Percentiles rank a stretch among this genome's conserved stretches.
These are phyloP conservation scores for Sparidentex hasta DNA, from an alignment of 2,797 vertebrate species.

Conservation along the genomic window DNA sequence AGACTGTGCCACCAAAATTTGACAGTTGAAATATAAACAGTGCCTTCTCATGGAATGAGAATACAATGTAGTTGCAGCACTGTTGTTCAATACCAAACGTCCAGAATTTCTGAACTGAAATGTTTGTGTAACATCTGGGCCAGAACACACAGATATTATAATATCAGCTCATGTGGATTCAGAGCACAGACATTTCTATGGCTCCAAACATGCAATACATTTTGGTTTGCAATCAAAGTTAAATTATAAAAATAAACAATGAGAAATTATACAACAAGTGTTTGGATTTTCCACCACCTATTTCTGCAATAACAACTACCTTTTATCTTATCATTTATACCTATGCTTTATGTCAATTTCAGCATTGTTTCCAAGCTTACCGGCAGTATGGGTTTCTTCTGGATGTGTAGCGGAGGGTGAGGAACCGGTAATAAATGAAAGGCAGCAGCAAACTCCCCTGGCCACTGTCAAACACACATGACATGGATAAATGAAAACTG, in stretches of 20 bases:
- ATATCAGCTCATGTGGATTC: neutral
- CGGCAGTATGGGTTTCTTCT: constrained; percentile 98
- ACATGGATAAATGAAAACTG: neutral
- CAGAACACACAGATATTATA: neutral
- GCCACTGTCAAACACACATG: constrained; percentile 86
- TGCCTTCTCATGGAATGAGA: neutral
- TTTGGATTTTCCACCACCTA: neutral
- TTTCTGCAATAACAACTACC: neutral
- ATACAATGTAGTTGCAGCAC: neutral
- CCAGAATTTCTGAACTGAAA: neutral
- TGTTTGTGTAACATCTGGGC: neutral
- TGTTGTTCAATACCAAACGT: neutral
- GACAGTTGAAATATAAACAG: neutral
- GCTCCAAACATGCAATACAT: neutral
- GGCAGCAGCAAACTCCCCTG: constrained; percentile 97
- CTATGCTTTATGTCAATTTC: neutral
- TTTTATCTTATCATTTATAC: neutral
- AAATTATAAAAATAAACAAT: too few species aligned
- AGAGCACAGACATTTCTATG: neutral
- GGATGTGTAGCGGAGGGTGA: constrained; percentile 96
- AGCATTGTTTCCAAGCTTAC: constrained; percentile 81
- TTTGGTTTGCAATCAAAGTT: neutral
- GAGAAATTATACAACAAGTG: neutral
- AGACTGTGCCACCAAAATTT: neutral
- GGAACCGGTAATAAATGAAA: constrained; percentile 99